A percentile compares a stretch with the other conserved stretches of the same genome.
Evolutionary conservation across 2,113 vertebrate species (phyloP).

Genomic region (Nyctibius bracteatus): DNA sequence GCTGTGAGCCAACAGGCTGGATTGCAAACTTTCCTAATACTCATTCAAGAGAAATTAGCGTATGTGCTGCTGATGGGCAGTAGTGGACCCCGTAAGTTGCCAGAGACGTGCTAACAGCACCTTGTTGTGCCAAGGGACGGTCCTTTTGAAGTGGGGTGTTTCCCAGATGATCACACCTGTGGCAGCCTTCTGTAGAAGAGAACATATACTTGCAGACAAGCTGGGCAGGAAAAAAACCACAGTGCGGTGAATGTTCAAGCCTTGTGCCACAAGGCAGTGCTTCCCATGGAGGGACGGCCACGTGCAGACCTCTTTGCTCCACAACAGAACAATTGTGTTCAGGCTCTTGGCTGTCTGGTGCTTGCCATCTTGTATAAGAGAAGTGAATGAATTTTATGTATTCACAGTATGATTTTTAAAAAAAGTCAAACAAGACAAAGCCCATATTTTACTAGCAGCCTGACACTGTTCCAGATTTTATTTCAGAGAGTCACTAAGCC

Average conservation of each 20-base stretch:
- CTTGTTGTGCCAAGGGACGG: neutral
- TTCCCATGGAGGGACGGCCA: neutral
- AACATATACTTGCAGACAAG: neutral
- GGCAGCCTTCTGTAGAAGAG: neutral
- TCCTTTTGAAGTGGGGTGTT: neutral
- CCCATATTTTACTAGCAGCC: neutral
- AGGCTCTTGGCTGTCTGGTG: neutral
- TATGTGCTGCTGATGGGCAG: neutral
- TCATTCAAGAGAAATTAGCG: neutral
- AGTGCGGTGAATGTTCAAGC: neutral
- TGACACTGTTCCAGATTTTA: neutral
- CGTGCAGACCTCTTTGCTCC: neutral
- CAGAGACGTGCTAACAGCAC: neutral
- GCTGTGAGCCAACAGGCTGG: neutral
- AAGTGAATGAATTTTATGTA: neutral
- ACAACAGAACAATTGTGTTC: fast-evolving
- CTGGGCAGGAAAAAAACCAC: neutral
- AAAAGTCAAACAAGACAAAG: neutral
- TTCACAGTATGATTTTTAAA: neutral
- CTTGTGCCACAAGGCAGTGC: neutral
- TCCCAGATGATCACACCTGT: neutral
- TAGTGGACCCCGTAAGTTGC: neutral
- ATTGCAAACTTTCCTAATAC: neutral
- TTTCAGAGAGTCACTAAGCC: neutral
- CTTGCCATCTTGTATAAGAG: neutral